A percentile compares a stretch with the other conserved stretches of the same genome.
phyloP scores from a whole-genome alignment of 2,888 invertebrate genomes.

The Protonemura montana region DNA sequence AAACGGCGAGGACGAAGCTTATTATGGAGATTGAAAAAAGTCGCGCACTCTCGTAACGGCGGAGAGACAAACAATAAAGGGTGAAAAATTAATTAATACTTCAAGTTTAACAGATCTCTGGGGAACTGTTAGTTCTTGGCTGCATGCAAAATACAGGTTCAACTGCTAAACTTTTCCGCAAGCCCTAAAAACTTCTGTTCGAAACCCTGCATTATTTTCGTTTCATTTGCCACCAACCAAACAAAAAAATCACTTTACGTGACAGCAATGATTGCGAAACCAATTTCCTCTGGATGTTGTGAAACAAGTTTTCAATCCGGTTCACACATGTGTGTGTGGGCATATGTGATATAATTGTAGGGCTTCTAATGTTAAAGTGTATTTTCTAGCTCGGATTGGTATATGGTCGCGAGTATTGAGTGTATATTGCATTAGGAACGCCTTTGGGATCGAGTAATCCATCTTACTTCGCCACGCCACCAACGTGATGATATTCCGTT shows the following conservation, averaged over 20 bases:
- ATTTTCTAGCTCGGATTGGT: constrained; percentile 2
- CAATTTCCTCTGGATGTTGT: constrained; percentile 14
- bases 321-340: neutral
- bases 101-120: constrained; percentile 31
- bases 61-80: constrained; percentile 31
- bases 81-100: constrained; percentile 40
- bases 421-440: constrained; percentile 12
- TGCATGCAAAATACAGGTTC: constrained; percentile 35
- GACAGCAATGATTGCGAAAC: constrained; percentile 28
- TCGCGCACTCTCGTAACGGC: constrained; percentile 7
- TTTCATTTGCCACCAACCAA: neutral
- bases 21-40: constrained; percentile 36
- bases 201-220: constrained; percentile 33
- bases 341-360: constrained; percentile 23
- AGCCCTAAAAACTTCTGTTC: constrained; percentile 28
- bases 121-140: constrained; percentile 33
- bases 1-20: constrained; percentile 35
- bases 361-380: neutral
- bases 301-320: constrained; percentile 18
- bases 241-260: constrained; percentile 28
- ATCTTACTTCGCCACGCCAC: neutral
- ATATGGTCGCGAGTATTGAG: constrained; percentile 2
- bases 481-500: constrained; percentile 1
- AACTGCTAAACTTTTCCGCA: constrained; percentile 33
- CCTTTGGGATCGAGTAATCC: neutral